Conservation (phyloP, 1,140 invertebrate genomes). For the Scaptodrosophila lebanonensis region DNA sequence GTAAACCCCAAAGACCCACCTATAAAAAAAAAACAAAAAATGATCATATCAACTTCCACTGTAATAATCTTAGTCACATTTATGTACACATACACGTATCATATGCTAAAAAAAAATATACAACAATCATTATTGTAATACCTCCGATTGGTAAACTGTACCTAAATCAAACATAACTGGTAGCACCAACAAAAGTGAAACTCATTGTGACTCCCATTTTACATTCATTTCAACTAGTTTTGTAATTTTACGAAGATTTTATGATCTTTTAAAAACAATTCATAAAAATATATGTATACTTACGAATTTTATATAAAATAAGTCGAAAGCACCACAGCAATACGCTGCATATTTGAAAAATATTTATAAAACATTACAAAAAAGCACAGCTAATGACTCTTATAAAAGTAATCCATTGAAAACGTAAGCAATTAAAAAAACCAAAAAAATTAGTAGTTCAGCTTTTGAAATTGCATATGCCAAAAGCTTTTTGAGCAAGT, state of each 20-base stretch:
- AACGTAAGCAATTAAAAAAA: conserved; percentile 43
- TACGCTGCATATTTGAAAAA: conserved; percentile 41
- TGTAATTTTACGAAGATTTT: conserved; percentile 28
- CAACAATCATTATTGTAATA: conserved; percentile 66
- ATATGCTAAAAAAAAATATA: conserved; percentile 4
- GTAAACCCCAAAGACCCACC: conserved; percentile 48
- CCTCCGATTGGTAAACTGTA: conserved; percentile 67
- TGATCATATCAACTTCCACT: conserved; percentile 54
- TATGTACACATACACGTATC: conserved; percentile 19
- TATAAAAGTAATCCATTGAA: conserved; percentile 42
- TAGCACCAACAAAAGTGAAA: conserved; percentile 20
- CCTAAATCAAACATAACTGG: conserved; percentile 41
- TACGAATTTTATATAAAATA: conserved; percentile 44
- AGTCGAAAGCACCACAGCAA: conserved; percentile 44
- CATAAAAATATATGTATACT: conserved; percentile 29
- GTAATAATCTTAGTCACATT: conserved; percentile 26
- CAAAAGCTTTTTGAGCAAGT: conserved; percentile 32
- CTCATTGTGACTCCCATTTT: conserved; percentile 23
- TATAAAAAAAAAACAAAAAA: conserved; percentile 36
- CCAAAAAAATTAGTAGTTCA: conserved; percentile 27
- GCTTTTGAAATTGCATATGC: too few species aligned
- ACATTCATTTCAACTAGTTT: conserved; percentile 22
- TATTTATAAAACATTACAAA: conserved; percentile 34
- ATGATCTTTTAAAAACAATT: conserved; percentile 16
- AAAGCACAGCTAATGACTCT: conserved; percentile 37